A percentile compares a stretch with the other conserved stretches of the same genome.
These are phyloP conservation scores for Helicolenus hilgendorfi DNA, from an alignment of 2,797 vertebrate species.

Conservation along the genomic window DNA sequence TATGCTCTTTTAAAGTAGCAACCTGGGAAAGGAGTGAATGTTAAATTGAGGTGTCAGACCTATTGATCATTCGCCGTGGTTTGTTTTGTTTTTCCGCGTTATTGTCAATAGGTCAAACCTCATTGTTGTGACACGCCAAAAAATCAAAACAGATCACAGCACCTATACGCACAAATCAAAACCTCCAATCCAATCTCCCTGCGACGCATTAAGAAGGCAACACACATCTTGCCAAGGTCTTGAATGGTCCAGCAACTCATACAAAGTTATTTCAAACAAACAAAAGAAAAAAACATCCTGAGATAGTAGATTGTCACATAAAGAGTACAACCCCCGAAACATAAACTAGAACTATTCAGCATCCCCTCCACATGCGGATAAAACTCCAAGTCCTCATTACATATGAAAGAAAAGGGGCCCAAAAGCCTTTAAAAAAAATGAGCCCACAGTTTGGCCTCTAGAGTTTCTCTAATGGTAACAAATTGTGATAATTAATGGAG, in stretches of 20 bases:
- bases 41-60: background rate
- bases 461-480: background rate
- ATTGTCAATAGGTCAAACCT: background rate
- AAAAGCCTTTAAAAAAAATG: background rate
- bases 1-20: constrained; percentile 1
- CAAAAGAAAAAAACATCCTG: background rate
- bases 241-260: background rate
- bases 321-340: background rate
- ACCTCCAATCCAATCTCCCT: background rate
- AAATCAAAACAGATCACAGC: background rate
- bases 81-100: background rate
- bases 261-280: background rate
- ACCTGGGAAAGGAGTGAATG: background rate
- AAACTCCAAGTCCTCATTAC: background rate
- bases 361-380: background rate
- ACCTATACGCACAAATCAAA: background rate
- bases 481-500: background rate
- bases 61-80: background rate
- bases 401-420: background rate
- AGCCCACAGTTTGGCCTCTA: background rate
- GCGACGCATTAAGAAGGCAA: background rate
- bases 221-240: background rate
- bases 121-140: background rate
- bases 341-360: background rate
- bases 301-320: background rate